A percentile compares a stretch with the other conserved stretches of the same genome.
Conservation (phyloP, 1,140 invertebrate genomes). For the Antheraea pernyi region DNA sequence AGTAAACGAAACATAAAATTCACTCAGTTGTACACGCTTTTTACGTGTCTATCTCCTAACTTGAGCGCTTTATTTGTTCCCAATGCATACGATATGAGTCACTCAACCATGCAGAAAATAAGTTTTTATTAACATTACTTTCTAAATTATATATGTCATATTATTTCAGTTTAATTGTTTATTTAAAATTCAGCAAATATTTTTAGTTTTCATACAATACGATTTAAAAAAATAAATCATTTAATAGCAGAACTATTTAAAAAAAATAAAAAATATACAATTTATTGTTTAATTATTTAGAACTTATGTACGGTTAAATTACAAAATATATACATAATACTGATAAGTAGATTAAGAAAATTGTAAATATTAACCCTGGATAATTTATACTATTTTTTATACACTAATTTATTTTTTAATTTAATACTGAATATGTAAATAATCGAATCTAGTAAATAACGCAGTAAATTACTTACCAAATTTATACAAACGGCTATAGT, state of each 20-base stretch:
- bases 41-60: slow-evolving; percentile 59
- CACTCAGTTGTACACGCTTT: slow-evolving; percentile 64
- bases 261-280: no score
- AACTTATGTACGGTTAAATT: no score
- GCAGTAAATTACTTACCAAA: slow-evolving; percentile 49
- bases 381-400: no score
- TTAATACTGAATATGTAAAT: slow-evolving; percentile 4
- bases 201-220: no score
- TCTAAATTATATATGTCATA: neutral
- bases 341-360: no score
- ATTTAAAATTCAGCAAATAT: neutral
- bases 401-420: neutral
- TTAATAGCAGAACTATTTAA: no score
- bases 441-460: slow-evolving; percentile 1
- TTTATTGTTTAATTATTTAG: no score
- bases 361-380: no score
- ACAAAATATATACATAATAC: no score
- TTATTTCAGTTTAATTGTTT: neutral
- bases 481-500: slow-evolving; percentile 51
- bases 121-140: neutral
- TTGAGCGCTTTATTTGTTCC: slow-evolving; percentile 59
- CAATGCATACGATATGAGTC: slow-evolving; percentile 77
- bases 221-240: no score
- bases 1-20: slow-evolving; percentile 71
- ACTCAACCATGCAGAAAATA: slow-evolving; percentile 45